Conservation (phyloP, 2,888 invertebrate species). For the Pyrocoelia pectoralis region DNA sequence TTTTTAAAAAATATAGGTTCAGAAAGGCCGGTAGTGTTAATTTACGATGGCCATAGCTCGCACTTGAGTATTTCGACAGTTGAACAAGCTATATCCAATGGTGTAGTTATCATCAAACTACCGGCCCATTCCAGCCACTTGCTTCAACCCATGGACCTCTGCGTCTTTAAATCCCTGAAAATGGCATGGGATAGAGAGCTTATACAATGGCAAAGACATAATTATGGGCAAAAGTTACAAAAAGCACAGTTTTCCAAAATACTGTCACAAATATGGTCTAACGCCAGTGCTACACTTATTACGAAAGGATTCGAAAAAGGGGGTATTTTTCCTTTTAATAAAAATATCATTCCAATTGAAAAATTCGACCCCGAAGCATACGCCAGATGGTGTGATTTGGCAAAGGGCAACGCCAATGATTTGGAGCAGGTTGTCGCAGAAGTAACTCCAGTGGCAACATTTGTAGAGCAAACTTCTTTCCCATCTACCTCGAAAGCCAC, state of each 20-base stretch:
- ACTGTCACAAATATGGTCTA: neutral
- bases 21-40: neutral
- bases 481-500: too few relatives aligned
- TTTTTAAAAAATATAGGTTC: neutral
- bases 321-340: neutral
- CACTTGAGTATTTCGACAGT: too few relatives aligned
- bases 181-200: constrained; percentile 1
- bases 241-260: neutral
- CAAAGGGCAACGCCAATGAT: too few relatives aligned
- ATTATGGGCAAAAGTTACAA: neutral
- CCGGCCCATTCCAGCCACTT: neutral
- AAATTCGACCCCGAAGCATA: neutral
- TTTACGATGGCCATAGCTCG: neutral
- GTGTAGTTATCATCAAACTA: neutral
- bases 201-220: constrained; percentile 1
- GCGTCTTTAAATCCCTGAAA: neutral
- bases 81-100: too few relatives aligned
- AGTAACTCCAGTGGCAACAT: too few relatives aligned
- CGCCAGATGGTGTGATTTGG: neutral
- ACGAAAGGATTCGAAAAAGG: neutral
- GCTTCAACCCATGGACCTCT: neutral
- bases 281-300: neutral
- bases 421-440: too few relatives aligned
- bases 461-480: too few relatives aligned
- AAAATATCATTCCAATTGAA: neutral